phyloP scores from a whole-genome alignment of 2,888 invertebrate species.

The Meloe dianella region DNA sequence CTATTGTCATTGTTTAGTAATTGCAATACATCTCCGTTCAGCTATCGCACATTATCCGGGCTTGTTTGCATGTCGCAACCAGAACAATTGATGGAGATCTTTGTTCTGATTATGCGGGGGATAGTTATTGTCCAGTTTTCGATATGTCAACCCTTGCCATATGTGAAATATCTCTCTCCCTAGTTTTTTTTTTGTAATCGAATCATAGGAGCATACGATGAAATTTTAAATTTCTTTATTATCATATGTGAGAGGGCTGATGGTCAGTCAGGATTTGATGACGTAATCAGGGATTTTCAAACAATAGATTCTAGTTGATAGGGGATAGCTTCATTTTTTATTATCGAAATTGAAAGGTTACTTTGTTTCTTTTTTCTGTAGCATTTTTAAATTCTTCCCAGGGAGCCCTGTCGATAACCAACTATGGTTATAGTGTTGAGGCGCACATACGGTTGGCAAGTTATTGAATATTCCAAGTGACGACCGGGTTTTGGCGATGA shows the following conservation, averaged over 20 bases:
- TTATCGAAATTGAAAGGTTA: neutral
- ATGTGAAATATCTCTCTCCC: slow-evolving; percentile 42
- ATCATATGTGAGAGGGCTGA: slow-evolving; percentile 13
- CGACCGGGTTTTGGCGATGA: slow-evolving; percentile 11
- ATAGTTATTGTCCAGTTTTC: slow-evolving; percentile 38
- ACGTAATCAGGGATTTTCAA: slow-evolving; percentile 14
- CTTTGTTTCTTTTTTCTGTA: slow-evolving; percentile 13
- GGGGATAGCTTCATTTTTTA: neutral
- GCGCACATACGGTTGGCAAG: slow-evolving; percentile 8
- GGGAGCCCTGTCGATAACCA: slow-evolving; percentile 12
- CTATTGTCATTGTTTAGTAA: neutral
- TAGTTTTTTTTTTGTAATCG: slow-evolving; percentile 43
- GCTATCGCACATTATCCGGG: slow-evolving; percentile 6
- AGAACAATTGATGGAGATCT: slow-evolving; percentile 8
- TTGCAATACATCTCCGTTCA: slow-evolving; percentile 2
- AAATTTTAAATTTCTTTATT: slow-evolving; percentile 51
- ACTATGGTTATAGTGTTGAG: neutral
- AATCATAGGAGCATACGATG: slow-evolving; percentile 44
- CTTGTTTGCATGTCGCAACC: slow-evolving; percentile 13
- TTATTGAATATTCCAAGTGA: slow-evolving; percentile 26
- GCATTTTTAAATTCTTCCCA: slow-evolving; percentile 2
- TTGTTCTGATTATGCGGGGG: slow-evolving; percentile 6
- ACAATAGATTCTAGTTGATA: slow-evolving; percentile 2
- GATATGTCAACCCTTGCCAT: slow-evolving; percentile 43
- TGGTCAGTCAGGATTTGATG: slow-evolving; percentile 15